A percentile compares a stretch with the other conserved stretches of the same genome.
Conservation (phyloP, 2,888 invertebrate genomes). For the Nasonovia ribisnigri region DNA sequence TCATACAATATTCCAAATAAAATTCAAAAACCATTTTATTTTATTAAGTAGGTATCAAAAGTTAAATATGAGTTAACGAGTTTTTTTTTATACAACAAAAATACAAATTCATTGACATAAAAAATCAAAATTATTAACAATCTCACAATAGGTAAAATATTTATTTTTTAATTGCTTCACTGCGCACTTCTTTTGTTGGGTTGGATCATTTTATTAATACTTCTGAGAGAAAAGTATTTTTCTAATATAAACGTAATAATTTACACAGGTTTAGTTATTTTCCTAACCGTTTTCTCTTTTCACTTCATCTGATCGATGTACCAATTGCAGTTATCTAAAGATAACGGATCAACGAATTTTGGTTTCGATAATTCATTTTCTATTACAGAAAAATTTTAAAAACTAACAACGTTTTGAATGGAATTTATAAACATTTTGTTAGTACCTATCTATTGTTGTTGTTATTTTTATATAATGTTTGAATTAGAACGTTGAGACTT, state of each 20-base stretch:
- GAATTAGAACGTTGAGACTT: neutral
- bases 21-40: neutral
- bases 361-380: neutral
- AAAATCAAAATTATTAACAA: neutral
- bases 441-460: neutral
- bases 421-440: neutral
- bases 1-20: neutral
- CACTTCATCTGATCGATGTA: neutral
- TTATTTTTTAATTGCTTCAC: constrained; percentile 38
- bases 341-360: constrained; percentile 40
- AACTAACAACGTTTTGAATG: neutral
- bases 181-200: neutral
- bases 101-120: neutral
- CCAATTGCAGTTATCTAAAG: neutral
- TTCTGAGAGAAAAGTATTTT: constrained; percentile 16
- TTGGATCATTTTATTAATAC: neutral
- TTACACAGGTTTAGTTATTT: constrained; percentile 5
- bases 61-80: neutral
- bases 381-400: neutral
- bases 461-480: neutral
- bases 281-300: constrained; percentile 47
- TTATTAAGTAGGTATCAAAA: neutral
- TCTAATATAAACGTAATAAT: neutral
- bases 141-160: neutral
- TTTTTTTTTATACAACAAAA: neutral